Percentiles rank a stretch among this genome's conserved stretches.
Conservation (phyloP, 2,797 vertebrate genomes). For the Peromyscus attwateri region DNA sequence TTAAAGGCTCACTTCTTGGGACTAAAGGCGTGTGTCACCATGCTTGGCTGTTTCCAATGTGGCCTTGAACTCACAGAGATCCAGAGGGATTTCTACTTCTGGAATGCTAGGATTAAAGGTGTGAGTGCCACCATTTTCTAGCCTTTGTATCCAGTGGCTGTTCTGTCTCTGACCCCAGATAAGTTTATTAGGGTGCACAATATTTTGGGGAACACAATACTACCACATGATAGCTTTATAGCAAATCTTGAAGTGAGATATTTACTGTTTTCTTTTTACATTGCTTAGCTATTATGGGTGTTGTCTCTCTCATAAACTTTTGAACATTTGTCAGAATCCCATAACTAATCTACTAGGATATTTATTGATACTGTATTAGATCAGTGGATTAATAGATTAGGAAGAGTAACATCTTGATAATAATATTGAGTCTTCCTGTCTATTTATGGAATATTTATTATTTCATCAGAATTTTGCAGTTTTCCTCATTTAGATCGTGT, state of each 20-base stretch:
- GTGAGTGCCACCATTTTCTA: too few species aligned
- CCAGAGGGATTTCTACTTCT: too few species aligned
- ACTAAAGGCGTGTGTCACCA: too few species aligned
- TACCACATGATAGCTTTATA: background rate
- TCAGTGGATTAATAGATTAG: background rate
- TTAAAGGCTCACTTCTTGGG: too few species aligned
- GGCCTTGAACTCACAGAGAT: too few species aligned
- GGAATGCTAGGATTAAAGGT: too few species aligned
- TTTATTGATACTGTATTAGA: background rate
- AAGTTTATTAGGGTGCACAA: too few species aligned
- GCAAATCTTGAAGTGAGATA: background rate
- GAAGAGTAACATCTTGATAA: background rate
- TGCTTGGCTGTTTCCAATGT: too few species aligned
- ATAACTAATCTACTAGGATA: background rate
- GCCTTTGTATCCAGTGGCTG: too few species aligned
- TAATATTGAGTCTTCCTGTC: background rate
- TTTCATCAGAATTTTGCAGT: background rate
- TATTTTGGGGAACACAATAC: too few species aligned
- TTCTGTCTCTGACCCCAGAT: too few species aligned
- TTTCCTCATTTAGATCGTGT: background rate
- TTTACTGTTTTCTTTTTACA: background rate
- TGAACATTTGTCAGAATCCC: background rate
- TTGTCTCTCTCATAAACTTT: background rate
- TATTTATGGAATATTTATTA: background rate
- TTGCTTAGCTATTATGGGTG: background rate